Percentiles rank a stretch among this genome's conserved stretches.
These are phyloP conservation scores for Cryptosula pallasiana DNA, from an alignment of 2,888 invertebrate genomes.

Conservation along the genomic window DNA sequence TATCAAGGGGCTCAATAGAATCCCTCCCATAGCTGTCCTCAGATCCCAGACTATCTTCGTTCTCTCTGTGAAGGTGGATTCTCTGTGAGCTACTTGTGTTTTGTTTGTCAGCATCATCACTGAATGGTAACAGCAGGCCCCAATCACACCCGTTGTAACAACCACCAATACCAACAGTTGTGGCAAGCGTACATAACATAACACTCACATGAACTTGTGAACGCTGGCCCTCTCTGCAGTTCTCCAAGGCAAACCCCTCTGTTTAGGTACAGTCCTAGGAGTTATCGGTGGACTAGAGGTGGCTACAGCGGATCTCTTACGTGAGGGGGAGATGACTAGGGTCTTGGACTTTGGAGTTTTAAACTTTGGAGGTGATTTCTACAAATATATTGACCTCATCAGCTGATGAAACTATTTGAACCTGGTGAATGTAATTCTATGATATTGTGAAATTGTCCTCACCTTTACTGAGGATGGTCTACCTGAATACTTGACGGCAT, in stretches of 20 bases:
- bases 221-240: constrained; percentile 49
- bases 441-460: too few species aligned
- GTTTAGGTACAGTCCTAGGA: constrained; percentile 3
- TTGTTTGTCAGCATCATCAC: not conserved
- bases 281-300: not conserved
- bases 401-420: too few species aligned
- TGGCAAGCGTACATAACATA: too few species aligned
- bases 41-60: not conserved
- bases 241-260: constrained; percentile 48
- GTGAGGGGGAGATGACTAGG: not conserved
- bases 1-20: not conserved
- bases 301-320: not conserved
- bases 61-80: not conserved
- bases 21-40: not conserved
- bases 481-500: too few species aligned
- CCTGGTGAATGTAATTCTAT: too few species aligned
- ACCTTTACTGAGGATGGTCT: too few species aligned
- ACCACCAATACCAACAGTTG: too few species aligned
- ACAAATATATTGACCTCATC: not conserved
- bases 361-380: not conserved
- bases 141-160: too few species aligned
- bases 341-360: constrained; percentile 3
- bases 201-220: constrained; percentile 38
- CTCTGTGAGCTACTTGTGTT: not conserved
- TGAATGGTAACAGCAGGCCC: too few species aligned